Percentiles rank a stretch among this genome's conserved stretches.
phyloP scores from a whole-genome alignment of 2,888 invertebrate species.

The Allacma fusca region DNA sequence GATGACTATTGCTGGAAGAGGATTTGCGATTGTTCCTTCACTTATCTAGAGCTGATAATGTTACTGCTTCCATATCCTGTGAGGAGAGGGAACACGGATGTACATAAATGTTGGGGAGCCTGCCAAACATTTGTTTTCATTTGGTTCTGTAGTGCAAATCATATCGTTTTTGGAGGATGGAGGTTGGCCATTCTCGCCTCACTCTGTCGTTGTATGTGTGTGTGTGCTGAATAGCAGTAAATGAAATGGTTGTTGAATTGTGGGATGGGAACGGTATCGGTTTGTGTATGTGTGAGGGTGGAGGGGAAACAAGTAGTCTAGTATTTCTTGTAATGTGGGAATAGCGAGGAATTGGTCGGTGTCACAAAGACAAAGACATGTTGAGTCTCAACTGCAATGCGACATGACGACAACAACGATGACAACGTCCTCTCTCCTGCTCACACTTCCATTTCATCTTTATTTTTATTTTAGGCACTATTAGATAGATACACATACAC shows the following conservation, averaged over 20 bases:
- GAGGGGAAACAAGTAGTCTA: not conserved
- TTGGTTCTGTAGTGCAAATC: no score
- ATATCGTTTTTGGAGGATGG: not conserved
- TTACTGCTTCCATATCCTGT: no score
- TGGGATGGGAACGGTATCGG: not conserved
- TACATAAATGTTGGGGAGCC: not conserved
- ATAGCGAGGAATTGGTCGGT: constrained; percentile 15
- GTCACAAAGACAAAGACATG: constrained; percentile 22
- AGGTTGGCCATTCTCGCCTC: not conserved
- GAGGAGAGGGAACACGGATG: not conserved
- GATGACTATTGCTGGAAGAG: no score
- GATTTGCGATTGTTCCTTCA: no score
- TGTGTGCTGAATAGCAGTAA: no score
- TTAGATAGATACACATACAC: no score
- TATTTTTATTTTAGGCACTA: constrained; percentile 17
- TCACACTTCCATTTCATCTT: constrained; percentile 20
- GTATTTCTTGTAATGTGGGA: constrained; percentile 8
- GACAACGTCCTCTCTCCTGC: constrained; percentile 38
- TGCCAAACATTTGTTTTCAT: no score
- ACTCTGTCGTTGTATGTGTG: no score
- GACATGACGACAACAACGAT: constrained; percentile 32
- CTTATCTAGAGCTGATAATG: no score
- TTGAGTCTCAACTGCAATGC: constrained; percentile 38
- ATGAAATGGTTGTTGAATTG: no score
- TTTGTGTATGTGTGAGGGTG: not conserved